Evolutionary conservation across 2,797 vertebrate genomes (phyloP), one percentile per base, ranked within the genome.

Genomic region (Staurois parvus): DNA sequence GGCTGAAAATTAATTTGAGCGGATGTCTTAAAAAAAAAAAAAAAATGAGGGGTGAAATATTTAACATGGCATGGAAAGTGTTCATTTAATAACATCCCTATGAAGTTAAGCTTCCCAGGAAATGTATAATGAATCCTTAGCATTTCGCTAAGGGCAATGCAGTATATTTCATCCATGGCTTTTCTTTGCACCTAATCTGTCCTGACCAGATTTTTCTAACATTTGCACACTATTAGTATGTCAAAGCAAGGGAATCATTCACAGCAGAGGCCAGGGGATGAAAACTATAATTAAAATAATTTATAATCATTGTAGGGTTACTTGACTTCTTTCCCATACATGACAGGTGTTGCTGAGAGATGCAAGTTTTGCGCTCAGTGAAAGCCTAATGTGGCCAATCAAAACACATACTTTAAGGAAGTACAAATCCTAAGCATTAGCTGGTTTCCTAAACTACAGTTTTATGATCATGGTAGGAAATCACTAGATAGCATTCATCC

Each of bases 201-300:
- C 19, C 29, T 1, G 42, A 17, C 8, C 28, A 52, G 64, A 79
- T 42, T 52, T 15, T 12, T 79, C 66, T 34, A 42, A 69, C 40
- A 68, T 52, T 69, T 26, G 26, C 66, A 69, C 40, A 28, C 40
- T 19, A 28, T 68, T 79, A 29, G 24, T 28, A 17, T 45, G 6
- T 21, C n/a, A 30, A 17, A 67, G 37, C 40, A 62, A 15, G 62
- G 34, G 24, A 19, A 69, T 30, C 30, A 21, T 79, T 79, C 76
- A 67, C 28, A 15, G 34, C 19, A 69, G 40, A 69, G 1, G 45
- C 28, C 67, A 69, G 28, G 29, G 42, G 28, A 56, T 52, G 40
- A 79, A 79, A 79, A 79, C 30, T 48, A 52, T 79, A 32, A 79
- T 52, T 69, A 70, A 79, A 79, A 68, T 69, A 32, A 69, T 79